A percentile compares a stretch with the other conserved stretches of the same genome.
Evolutionary conservation across 2,888 invertebrate genomes (phyloP).

Genomic region (Caenorhabditis auriculariae): DNA sequence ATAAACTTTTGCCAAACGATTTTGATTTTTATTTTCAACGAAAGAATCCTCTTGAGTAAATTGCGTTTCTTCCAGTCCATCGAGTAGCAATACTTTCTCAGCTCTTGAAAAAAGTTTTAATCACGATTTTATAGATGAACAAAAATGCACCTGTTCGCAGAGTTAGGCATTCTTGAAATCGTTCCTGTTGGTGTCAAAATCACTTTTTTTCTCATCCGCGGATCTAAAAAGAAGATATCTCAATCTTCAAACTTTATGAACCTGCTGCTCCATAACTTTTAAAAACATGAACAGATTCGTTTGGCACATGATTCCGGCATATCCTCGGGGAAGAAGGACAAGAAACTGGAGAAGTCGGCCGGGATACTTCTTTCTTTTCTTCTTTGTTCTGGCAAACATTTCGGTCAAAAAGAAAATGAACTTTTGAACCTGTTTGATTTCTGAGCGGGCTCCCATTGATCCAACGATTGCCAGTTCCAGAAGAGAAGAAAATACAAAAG

Average conservation of each 20-base stretch:
- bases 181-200: conserved; percentile 18
- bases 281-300: conserved; percentile 37
- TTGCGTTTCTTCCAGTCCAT: conserved; percentile 33
- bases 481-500: conserved; percentile 57
- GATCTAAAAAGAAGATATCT: conserved; percentile 14
- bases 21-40: no score
- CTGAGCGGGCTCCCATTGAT: conserved; percentile 42
- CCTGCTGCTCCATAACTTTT: conserved; percentile 40
- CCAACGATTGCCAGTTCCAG: conserved; percentile 59
- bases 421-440: conserved; percentile 14
- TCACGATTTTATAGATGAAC: no score
- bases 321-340: conserved; percentile 40
- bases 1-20: not conserved
- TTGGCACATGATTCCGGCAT: conserved; percentile 42
- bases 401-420: not conserved
- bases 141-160: no score
- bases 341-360: conserved; percentile 20
- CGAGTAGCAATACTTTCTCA: conserved; percentile 39
- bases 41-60: conserved; percentile 33
- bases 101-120: no score
- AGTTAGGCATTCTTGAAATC: not conserved
- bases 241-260: conserved; percentile 1
- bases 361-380: no score
- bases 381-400: not conserved
- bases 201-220: conserved; percentile 39